A percentile compares a stretch with the other conserved stretches of the same genome.
phyloP scores from a whole-genome alignment of 2,888 invertebrate species.

The Dolichopus griseipennis region DNA sequence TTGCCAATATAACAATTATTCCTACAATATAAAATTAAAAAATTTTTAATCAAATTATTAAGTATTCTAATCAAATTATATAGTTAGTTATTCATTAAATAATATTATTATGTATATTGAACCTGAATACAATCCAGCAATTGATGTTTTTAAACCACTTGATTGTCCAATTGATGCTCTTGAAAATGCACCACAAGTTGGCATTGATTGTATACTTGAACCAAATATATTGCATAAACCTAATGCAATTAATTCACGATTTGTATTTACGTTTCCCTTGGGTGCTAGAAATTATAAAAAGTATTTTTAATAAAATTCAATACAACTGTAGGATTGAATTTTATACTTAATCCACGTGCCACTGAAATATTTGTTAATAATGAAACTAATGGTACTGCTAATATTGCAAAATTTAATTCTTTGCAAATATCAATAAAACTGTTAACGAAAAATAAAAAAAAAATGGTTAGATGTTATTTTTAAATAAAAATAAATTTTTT shows the following conservation, averaged over 20 bases:
- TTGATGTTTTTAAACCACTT: slow-evolving; percentile 78
- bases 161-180: slow-evolving; percentile 81
- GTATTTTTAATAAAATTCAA: no score
- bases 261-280: slow-evolving; percentile 67
- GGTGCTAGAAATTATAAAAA: slow-evolving; percentile 45
- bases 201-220: slow-evolving; percentile 78
- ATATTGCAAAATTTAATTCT: slow-evolving; percentile 65
- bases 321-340: no score
- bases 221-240: slow-evolving; percentile 75
- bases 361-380: slow-evolving; percentile 89
- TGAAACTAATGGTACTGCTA: slow-evolving; percentile 75
- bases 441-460: not conserved
- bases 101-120: not conserved
- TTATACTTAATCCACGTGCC: slow-evolving; percentile 85
- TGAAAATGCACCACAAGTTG: slow-evolving; percentile 77
- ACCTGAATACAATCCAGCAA: slow-evolving; percentile 45
- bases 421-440: slow-evolving; percentile 57
- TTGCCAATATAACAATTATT: slow-evolving; percentile 67
- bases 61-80: not conserved
- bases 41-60: not conserved
- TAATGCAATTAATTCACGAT: slow-evolving; percentile 83
- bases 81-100: no score
- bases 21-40: slow-evolving; percentile 47
- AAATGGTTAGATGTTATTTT: no score
- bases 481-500: no score